Evolutionary conservation across 2,797 vertebrate genomes (phyloP).

Genomic region (Hypotaenidia okinawae): DNA sequence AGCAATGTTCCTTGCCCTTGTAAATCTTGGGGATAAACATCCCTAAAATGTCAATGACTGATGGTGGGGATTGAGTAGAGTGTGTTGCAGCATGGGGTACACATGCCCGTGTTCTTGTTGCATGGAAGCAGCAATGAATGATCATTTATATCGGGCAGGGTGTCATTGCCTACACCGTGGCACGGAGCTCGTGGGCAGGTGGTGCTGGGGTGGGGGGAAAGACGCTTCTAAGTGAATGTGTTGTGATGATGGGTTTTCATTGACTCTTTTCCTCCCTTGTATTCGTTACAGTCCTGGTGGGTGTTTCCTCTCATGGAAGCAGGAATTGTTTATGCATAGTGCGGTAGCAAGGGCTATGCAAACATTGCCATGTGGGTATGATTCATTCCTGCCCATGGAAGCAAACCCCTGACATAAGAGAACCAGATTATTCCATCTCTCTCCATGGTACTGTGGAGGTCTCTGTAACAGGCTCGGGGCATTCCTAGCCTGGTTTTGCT

Average conservation of each 20-base stretch:
- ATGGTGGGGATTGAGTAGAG: not conserved
- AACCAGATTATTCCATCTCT: not conserved
- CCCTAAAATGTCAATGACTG: not conserved
- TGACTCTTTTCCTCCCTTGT: not conserved
- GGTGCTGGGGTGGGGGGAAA: not conserved
- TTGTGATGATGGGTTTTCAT: not conserved
- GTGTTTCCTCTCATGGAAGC: not conserved
- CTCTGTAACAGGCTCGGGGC: not conserved
- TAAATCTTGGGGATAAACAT: conserved; percentile 25
- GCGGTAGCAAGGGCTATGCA: not conserved
- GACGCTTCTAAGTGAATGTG: rapidly evolving
- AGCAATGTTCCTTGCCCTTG: conserved; percentile 24
- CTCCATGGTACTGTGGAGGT: rapidly evolving
- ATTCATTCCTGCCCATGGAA: not conserved
- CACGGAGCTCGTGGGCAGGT: not conserved
- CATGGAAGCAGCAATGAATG: not conserved
- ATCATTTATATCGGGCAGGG: not conserved
- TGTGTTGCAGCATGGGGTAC: not conserved
- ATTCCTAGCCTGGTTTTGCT: not conserved
- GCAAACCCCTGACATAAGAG: not conserved
- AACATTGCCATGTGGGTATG: not conserved
- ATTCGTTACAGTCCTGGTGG: not conserved
- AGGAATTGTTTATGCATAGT: not conserved
- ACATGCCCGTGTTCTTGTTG: not conserved
- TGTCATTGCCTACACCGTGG: not conserved